These are phyloP conservation scores for Lacanobia wlatinum DNA, from an alignment of 2,888 invertebrate genomes.

Conservation along the genomic window DNA sequence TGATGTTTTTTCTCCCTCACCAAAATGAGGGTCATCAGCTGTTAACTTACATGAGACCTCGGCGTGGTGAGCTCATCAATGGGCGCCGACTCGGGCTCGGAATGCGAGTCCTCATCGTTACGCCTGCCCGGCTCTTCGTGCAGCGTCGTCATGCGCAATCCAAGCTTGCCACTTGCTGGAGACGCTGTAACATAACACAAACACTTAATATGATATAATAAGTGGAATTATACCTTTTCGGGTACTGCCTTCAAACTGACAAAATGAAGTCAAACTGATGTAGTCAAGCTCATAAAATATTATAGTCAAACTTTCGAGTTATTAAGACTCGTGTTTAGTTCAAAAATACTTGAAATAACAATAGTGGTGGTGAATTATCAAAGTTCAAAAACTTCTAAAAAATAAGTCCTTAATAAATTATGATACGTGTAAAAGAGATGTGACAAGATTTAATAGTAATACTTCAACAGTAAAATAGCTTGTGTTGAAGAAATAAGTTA, in stretches of 20 bases:
- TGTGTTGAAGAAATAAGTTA: conserved; percentile 36
- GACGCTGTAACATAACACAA: conserved; percentile 91
- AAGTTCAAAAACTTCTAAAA: conserved; percentile 19
- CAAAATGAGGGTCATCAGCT: not conserved
- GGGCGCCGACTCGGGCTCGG: conserved; percentile 87
- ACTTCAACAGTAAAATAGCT: conserved; percentile 33
- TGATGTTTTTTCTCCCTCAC: no score
- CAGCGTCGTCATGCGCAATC: conserved; percentile 97
- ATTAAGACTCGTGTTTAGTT: conserved; percentile 22
- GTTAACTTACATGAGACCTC: conserved; percentile 79
- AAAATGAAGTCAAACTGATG: not conserved
- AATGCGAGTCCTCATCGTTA: conserved; percentile 88
- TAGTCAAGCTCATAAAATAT: not conserved
- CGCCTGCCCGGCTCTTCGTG: conserved; percentile 94
- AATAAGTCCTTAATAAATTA: conserved; percentile 20
- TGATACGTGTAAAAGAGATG: conserved; percentile 42
- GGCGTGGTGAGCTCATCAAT: conserved; percentile 83
- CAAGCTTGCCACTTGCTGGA: conserved; percentile 95
- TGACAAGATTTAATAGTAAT: conserved; percentile 23
- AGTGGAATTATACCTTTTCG: not conserved
- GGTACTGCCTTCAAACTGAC: not conserved
- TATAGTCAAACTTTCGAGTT: conserved; percentile 25
- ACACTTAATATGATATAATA: conserved; percentile 2
- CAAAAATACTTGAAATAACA: conserved; percentile 24
- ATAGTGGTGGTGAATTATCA: conserved; percentile 32